Percentiles rank a stretch among this genome's conserved stretches.
phyloP scores from a whole-genome alignment of 2,113 vertebrate genomes.

The Labrus mixtus region DNA sequence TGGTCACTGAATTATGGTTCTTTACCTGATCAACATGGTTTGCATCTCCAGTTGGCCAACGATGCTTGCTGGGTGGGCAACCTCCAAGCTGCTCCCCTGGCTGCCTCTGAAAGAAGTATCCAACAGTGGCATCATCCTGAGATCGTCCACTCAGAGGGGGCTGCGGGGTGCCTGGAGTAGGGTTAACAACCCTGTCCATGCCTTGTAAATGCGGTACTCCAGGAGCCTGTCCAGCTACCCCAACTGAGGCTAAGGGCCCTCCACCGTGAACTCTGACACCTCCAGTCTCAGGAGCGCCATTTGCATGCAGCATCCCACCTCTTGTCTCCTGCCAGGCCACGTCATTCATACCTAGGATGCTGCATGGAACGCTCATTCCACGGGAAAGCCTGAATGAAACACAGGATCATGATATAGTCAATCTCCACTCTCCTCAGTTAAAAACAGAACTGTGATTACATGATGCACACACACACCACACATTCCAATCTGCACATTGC shows the following conservation, averaged over 20 bases:
- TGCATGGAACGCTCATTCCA: slow-evolving; percentile 86
- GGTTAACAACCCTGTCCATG: slow-evolving; percentile 76
- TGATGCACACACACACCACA: too few species aligned
- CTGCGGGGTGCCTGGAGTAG: slow-evolving; percentile 70
- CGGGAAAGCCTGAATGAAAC: slow-evolving; percentile 72
- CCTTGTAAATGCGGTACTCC: slow-evolving; percentile 74
- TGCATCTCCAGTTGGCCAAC: slow-evolving; percentile 80
- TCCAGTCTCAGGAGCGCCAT: slow-evolving; percentile 76
- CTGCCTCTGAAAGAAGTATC: slow-evolving; percentile 85
- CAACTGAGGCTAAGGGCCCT: slow-evolving; percentile 70
- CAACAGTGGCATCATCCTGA: slow-evolving; percentile 80
- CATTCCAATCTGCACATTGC: too few species aligned
- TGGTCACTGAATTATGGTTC: too few species aligned
- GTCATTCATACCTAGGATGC: slow-evolving; percentile 88
- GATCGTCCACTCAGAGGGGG: slow-evolving; percentile 78
- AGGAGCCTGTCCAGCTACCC: slow-evolving; percentile 65
- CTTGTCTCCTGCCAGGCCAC: slow-evolving; percentile 87
- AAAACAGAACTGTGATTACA: too few species aligned
- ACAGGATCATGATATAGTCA: background rate
- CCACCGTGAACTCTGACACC: slow-evolving; percentile 73
- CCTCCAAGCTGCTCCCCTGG: slow-evolving; percentile 80
- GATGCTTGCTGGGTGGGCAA: slow-evolving; percentile 78
- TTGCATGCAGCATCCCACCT: slow-evolving; percentile 83
- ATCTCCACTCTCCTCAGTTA: too few species aligned
- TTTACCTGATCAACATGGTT: slow-evolving; percentile 73